Base-by-base conservation (phyloP, 2,888 invertebrate genomes). In the Axea sp. region DNA sequence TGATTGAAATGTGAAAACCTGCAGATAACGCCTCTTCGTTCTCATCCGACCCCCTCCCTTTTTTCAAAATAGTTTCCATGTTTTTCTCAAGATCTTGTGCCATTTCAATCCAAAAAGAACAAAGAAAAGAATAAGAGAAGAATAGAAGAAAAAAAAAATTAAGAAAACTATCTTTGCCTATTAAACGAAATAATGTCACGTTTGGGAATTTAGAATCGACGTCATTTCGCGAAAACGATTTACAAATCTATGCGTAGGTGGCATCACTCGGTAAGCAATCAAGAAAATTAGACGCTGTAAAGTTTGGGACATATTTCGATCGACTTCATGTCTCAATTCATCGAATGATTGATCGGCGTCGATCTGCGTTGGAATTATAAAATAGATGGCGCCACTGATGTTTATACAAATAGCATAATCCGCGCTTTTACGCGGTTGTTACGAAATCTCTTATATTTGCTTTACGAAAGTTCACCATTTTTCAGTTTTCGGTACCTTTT, bases 1-100 rank as follows among this genome's bases (percentile, higher is more conserved):
- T 78, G 80, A 79, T 77, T 76, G 78, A 78, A 76, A 78, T 77
- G 65, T 72, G 73, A 75, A 76, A 68, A 62, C 15, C 30, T 31
- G 41, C 62, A 62, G 53, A 73, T 67, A 31, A 69, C 51, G 65
- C 49, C 57, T 62, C 33, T 51, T 47, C 49, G 35, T 69, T 60
- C 62, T 51, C 55, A 51, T 64, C 49, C 65, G 14, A 47, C 35
- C 39, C 35, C 49, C 33, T 45, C 53, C 51, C 47, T 47, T 49
- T 62, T 57, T 41, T 47, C 39, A 31, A 53, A 65, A 53, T 39
- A 65, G 49, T 31, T 8, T 49, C 30, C 17, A 14, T 49, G 31
- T 39, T 69, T 78, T 76, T 60, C 47, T 47, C 60, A 49, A 57
- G 62, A 75, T 76, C 75, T 79, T 75, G 74, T 78, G 76, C 78